A percentile compares a stretch with the other conserved stretches of the same genome.
Evolutionary conservation across 2,113 vertebrate species (phyloP).

Genomic region (Athene noctua): DNA sequence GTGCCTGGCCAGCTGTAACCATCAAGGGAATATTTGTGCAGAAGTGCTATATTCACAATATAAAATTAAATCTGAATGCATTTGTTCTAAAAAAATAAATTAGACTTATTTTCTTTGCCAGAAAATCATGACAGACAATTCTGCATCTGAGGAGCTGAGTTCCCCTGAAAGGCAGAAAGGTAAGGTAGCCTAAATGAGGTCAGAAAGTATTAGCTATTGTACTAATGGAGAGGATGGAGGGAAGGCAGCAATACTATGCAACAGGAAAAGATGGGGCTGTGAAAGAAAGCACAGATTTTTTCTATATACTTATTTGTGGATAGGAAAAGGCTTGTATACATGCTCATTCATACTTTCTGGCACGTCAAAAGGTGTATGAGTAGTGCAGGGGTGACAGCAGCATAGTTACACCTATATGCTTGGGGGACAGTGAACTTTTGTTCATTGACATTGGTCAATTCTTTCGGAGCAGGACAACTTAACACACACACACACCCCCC

Average conservation of each 20-base stretch:
- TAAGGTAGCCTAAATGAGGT: not conserved
- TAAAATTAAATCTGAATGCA: slow-evolving; percentile 13
- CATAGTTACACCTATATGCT: not conserved
- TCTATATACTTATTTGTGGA: not conserved
- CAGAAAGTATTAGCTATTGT: not conserved
- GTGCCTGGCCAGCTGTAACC: not conserved
- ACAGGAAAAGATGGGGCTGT: not conserved
- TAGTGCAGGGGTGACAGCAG: not conserved
- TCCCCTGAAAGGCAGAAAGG: not conserved
- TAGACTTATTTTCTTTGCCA: not conserved
- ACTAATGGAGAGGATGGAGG: not conserved
- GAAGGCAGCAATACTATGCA: not conserved
- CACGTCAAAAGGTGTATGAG: not conserved
- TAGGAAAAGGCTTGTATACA: not conserved
- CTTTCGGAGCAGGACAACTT: not conserved
- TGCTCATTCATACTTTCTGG: not conserved
- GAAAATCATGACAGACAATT: not conserved
- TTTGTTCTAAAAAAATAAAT: slow-evolving; percentile 17
- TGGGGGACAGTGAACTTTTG: not conserved
- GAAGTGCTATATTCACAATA: not conserved
- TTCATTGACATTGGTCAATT: not conserved
- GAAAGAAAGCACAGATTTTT: not conserved
- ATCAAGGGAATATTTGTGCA: not conserved
- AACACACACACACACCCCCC: not conserved
- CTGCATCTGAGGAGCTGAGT: not conserved